Percentiles rank a stretch among this genome's conserved stretches.
Conservation (phyloP, 1,140 invertebrate genomes). For the Prorops nasuta region DNA sequence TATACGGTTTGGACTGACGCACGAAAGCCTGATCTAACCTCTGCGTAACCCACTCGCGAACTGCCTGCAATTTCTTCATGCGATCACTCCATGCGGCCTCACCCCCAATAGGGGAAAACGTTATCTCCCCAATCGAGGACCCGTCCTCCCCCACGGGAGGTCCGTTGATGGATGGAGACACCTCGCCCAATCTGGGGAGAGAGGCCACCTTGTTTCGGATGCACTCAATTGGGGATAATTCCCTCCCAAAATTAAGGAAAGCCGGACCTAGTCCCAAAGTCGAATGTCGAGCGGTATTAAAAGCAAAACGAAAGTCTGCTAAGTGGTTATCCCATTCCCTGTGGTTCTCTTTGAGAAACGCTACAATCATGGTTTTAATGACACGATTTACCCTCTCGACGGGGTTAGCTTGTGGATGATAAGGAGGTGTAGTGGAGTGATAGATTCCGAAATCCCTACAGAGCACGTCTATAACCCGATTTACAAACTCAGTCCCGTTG, state of each 20-base stretch:
- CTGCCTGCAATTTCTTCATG: too few species aligned
- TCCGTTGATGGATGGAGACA: too few species aligned
- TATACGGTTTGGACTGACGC: too few species aligned
- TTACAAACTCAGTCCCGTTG: slow-evolving; percentile 3
- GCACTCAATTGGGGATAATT: too few species aligned
- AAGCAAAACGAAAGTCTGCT: slow-evolving; percentile 25
- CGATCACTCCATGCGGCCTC: too few species aligned
- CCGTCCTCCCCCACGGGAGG: too few species aligned
- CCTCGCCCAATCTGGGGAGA: too few species aligned
- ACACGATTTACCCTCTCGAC: slow-evolving; percentile 5
- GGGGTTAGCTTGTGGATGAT: slow-evolving; percentile 9
- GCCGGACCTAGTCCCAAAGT: neutral
- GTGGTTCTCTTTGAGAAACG: neutral
- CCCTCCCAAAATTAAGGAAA: neutral
- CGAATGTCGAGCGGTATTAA: neutral
- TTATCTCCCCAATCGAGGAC: too few species aligned
- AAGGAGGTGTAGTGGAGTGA: neutral
- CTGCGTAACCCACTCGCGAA: too few species aligned
- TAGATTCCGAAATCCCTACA: neutral
- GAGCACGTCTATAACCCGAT: neutral
- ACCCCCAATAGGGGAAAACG: too few species aligned
- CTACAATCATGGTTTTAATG: slow-evolving; percentile 1
- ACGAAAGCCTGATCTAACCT: too few species aligned
- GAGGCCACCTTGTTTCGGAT: too few species aligned
- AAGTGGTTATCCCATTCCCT: slow-evolving; percentile 32